These are phyloP conservation scores for Stichopus horrens DNA, from an alignment of 53 echinoderm and acorn worm genomes.

Conservation along the genomic window DNA sequence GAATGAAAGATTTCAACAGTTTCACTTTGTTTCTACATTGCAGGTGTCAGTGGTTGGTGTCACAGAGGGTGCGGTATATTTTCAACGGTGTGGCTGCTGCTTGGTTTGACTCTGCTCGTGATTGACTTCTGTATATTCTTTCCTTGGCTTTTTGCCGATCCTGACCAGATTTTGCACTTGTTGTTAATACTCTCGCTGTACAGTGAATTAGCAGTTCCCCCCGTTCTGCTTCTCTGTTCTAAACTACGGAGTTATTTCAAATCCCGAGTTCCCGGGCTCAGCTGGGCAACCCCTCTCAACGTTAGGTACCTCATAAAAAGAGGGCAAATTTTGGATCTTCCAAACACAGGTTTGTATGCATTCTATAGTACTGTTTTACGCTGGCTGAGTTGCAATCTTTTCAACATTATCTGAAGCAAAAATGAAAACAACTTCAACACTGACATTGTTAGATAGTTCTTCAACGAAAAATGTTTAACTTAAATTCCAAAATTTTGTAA, in stretches of 20 bases:
- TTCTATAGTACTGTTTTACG: too few species aligned
- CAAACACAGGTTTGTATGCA: neutral
- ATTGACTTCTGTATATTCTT: neutral
- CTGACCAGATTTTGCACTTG: neutral
- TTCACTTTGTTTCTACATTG: neutral
- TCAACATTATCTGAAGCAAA: too few species aligned
- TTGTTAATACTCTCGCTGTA: neutral
- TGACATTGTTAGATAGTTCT: too few species aligned
- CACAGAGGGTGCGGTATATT: neutral
- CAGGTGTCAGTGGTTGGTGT: conserved; percentile 5
- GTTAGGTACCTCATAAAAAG: conserved; percentile 8
- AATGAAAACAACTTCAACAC: too few species aligned
- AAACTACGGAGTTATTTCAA: neutral
- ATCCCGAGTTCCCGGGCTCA: neutral
- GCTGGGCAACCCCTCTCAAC: neutral
- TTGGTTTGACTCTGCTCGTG: neutral
- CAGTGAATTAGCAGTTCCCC: neutral
- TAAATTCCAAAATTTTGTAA: too few species aligned
- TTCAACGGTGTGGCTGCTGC: neutral
- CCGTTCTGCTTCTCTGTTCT: neutral
- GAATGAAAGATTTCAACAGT: too few species aligned
- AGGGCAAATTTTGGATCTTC: neutral
- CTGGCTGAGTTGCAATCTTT: too few species aligned
- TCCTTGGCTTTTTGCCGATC: neutral
- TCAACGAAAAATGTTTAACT: too few species aligned